Conservation (phyloP, 2,797 vertebrate genomes). For the Alca torda region DNA sequence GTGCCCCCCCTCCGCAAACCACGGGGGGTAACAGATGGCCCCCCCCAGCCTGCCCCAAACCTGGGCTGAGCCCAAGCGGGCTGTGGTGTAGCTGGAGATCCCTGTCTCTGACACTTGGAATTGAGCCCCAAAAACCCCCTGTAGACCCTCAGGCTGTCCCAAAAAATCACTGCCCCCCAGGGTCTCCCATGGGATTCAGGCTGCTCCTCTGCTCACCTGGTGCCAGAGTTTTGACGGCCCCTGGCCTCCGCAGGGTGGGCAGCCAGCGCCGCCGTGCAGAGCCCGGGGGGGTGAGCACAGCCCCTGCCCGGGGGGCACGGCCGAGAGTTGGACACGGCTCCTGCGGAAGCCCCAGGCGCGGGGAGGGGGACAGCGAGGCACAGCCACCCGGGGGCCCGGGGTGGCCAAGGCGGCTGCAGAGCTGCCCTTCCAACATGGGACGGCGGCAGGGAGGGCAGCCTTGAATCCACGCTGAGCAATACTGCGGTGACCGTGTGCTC, state of each 20-base stretch:
- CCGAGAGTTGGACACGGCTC: neutral
- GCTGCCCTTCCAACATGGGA: neutral
- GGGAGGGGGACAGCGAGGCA: neutral
- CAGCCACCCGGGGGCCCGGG: accelerated
- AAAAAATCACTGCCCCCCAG: neutral
- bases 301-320: accelerated
- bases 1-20: accelerated
- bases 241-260: neutral
- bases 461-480: accelerated
- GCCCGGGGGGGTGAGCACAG: neutral
- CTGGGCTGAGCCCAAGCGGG: neutral
- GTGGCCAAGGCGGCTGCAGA: neutral
- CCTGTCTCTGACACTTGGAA: neutral
- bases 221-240: neutral
- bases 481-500: accelerated
- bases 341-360: neutral
- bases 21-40: too few species aligned
- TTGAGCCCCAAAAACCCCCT: neutral
- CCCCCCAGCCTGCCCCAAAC: neutral
- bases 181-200: neutral
- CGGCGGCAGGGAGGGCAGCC: neutral
- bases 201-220: neutral
- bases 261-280: neutral
- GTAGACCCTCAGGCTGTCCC: neutral
- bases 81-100: neutral